A percentile compares a stretch with the other conserved stretches of the same genome.
Evolutionary conservation across 1,140 invertebrate species (phyloP).

Genomic region (Agraylea sexmaculata): DNA sequence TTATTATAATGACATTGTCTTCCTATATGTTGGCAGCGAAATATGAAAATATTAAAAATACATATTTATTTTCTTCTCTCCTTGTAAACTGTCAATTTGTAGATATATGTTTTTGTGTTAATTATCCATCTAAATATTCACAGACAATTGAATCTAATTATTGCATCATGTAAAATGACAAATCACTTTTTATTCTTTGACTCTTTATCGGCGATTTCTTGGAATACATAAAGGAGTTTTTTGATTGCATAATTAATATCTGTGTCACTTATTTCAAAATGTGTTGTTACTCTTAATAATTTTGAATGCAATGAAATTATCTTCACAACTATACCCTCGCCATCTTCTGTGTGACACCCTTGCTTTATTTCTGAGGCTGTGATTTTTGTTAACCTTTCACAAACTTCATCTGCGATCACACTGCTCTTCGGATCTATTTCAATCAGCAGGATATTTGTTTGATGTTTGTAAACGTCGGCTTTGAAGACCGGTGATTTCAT

Average conservation of each 20-base stretch:
- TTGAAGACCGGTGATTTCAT: conserved; percentile 41
- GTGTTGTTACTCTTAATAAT: conserved; percentile 50
- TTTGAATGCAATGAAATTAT: conserved; percentile 40
- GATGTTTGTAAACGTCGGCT: conserved; percentile 52
- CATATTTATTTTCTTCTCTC: too few relatives aligned
- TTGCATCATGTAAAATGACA: too few relatives aligned
- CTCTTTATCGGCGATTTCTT: conserved; percentile 38
- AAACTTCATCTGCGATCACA: conserved; percentile 43
- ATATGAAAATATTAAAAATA: too few relatives aligned
- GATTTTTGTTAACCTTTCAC: conserved; percentile 42
- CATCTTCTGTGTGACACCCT: conserved; percentile 31
- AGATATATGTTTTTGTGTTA: too few relatives aligned
- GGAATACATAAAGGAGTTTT: conserved; percentile 50
- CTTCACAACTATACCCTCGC: conserved; percentile 41
- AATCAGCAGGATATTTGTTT: conserved; percentile 73
- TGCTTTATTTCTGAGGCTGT: conserved; percentile 42
- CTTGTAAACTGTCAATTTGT: too few relatives aligned
- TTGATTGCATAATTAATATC: conserved; percentile 49
- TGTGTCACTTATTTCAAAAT: conserved; percentile 52
- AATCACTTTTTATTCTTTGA: too few relatives aligned
- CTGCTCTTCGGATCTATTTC: conserved; percentile 37
- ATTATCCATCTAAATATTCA: too few relatives aligned
- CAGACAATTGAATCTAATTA: too few relatives aligned
- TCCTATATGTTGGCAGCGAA: too few relatives aligned
- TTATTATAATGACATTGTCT: too few relatives aligned